Base-by-base conservation (phyloP, 2,888 invertebrate genomes). In the Epinotia nisella region DNA sequence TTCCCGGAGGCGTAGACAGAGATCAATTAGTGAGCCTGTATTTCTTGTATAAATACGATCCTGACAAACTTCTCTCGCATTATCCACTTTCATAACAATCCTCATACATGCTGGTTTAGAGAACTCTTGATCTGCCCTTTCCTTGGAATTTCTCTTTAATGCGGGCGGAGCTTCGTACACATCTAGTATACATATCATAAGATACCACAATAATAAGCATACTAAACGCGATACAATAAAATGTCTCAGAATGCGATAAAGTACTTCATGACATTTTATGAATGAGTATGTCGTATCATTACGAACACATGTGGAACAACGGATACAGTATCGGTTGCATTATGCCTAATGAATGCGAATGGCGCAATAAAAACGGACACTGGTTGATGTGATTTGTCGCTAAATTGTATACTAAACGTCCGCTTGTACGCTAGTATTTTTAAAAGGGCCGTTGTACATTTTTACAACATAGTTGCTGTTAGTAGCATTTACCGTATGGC, bases 381-480 rank as follows among this genome's bases (percentile, higher is more conserved):
- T 51, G n/a, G 29, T 49, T 5, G 24, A 2, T n/a, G 49, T 13
- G n/a, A 51, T 51, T 71, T 71, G 58, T 65, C 71, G 24, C 60
- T 24, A 65, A 71, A 71, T 65, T 59, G 24, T 65, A 59, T 45
- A 58, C 11, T 71, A 59, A 41, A 58, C 60, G 13, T 62, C 41
- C 41, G 24, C 24, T 49, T 59, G 19, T 55, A 41, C 49, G 55
- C 49, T 15, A 49, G 45, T 51, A 5, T 4, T n/a, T 21, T 51
- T 61, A 53, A 56, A 62, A 29, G 45, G 19, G 15, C 13, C 15
- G 58, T 58, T 29, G n/a, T 3, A 45, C 51, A 19, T 3, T 5
- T 51, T 29, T 17, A 13, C 29, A 17, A 19, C 39, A 41, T 60
- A 5, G 19, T 19, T 35, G 60, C 13, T 4, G 39, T 13, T 19